These are phyloP conservation scores for Onychomys leucogaster DNA, from an alignment of 2,797 vertebrate species.

Conservation along the genomic window DNA sequence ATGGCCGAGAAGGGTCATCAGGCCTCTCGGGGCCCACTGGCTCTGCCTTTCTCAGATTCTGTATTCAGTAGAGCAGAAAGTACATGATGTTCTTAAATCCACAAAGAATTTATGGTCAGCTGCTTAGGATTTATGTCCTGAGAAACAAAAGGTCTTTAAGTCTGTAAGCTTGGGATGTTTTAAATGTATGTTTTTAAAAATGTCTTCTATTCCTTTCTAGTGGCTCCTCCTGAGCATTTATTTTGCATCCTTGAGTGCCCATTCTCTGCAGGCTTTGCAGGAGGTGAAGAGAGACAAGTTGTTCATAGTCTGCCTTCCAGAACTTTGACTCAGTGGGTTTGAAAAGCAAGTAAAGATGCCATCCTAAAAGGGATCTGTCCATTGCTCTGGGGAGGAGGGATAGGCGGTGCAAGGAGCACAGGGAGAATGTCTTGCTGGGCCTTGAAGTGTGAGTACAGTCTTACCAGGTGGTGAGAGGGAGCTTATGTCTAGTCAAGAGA, in stretches of 20 bases:
- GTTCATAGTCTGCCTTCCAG: not conserved
- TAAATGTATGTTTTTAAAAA: not conserved
- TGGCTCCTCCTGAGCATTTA: conserved; percentile 43
- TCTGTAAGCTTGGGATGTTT: conserved; percentile 67
- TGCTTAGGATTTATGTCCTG: conserved; percentile 77
- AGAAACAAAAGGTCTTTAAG: conserved; percentile 73
- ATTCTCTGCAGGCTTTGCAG: not conserved
- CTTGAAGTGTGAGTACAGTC: not conserved
- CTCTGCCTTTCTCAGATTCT: conserved; percentile 65
- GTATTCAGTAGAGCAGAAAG: conserved; percentile 77
- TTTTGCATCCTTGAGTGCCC: not conserved
- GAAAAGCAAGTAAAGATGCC: not conserved
- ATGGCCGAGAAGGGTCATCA: conserved; percentile 50
- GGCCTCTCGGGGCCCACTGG: conserved; percentile 49
- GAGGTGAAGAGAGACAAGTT: not conserved
- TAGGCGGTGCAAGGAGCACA: no score
- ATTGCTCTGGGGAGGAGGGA: not conserved
- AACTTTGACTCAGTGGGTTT: not conserved
- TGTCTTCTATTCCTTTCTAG: conserved; percentile 7
- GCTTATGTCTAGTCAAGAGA: not conserved
- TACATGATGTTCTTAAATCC: conserved; percentile 76
- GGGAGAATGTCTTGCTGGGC: not conserved
- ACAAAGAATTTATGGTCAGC: conserved; percentile 79
- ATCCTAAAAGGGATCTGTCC: not conserved
- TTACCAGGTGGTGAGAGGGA: not conserved